Evolutionary conservation across 1,140 invertebrate species (phyloP).

Genomic region (Hestina assimilis): DNA sequence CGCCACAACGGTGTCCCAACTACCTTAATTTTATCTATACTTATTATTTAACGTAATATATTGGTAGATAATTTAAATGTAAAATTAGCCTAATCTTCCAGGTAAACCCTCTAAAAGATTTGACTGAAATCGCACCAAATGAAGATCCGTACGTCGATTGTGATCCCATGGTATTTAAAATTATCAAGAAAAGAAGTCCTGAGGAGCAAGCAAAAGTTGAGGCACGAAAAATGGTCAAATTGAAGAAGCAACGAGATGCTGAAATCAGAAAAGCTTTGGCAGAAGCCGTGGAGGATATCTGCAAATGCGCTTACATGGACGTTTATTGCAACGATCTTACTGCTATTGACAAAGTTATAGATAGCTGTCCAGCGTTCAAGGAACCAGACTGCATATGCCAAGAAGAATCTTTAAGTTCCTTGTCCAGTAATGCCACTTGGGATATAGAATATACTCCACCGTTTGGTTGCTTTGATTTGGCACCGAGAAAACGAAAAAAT

Average conservation of each 20-base stretch:
- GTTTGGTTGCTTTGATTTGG: conserved; percentile 66
- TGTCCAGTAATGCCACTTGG: conserved; percentile 73
- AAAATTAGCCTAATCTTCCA: conserved; percentile 30
- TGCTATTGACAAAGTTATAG: conserved; percentile 70
- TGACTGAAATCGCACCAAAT: conserved; percentile 68
- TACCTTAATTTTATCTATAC: too few species aligned
- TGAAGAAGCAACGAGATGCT: conserved; percentile 64
- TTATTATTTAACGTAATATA: too few species aligned
- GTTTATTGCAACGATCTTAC: conserved; percentile 71
- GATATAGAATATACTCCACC: conserved; percentile 74
- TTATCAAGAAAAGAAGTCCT: conserved; percentile 75
- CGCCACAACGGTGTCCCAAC: too few species aligned
- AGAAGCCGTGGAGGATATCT: conserved; percentile 70
- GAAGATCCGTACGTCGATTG: conserved; percentile 80
- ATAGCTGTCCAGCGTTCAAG: conserved; percentile 66
- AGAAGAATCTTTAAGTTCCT: conserved; percentile 61
- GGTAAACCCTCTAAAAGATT: conserved; percentile 79
- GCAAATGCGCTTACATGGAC: conserved; percentile 75
- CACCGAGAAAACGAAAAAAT: conserved; percentile 52
- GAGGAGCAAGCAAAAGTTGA: conserved; percentile 70
- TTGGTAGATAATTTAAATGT: not conserved
- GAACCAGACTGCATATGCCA: conserved; percentile 67
- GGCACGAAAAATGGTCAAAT: conserved; percentile 65
- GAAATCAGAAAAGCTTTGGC: conserved; percentile 68
- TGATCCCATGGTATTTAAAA: conserved; percentile 79